Evolutionary conservation across 2,888 invertebrate genomes (phyloP), one percentile per base, ranked within the genome.

Genomic region (Helleia helle): DNA sequence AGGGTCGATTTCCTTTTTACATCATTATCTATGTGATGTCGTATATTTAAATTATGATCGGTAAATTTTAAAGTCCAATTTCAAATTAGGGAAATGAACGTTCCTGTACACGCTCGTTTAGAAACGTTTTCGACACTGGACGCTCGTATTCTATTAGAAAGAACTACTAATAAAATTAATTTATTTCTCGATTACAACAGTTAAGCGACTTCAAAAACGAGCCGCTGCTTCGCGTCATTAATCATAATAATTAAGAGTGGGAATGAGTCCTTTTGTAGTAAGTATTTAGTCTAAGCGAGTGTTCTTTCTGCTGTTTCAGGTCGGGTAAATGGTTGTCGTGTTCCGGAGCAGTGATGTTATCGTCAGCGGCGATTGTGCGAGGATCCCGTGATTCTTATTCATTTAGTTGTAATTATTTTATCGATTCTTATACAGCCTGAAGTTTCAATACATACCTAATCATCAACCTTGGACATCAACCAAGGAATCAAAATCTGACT

Each of bases 181-280:
- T 80, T 81, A 79, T 83, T 77, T 74, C 75, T 74, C 75, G 77
- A 83, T 83, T 81, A 77, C 73, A 75, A 71, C 69, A 71, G 71
- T 73, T 70, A 76, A 60, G 56, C 58, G 64, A 72, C 74, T 75
- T 80, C 75, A 75, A 77, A n/a, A 76, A 71, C 65, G 64, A 49
- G 69, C 80, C 83, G 80, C 72, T 52, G 61, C 62, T 55, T 56
- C 56, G 64, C 58, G 59, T 73, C 81, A 83, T 84, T 75, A 80
- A 84, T 84, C 83, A 84, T 73, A 75, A 75, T 83, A 84, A 84
- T 84, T 81, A 81, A 81, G 81, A 84, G 72, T 74, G 75, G 71
- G 66, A 61, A 58, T 71, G 72, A 74, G 68, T 64, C 70, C 73
- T 70, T 77, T 81, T 80, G 81, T 81, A 76, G 70, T 70, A 63